Percentiles rank a stretch among this genome's conserved stretches.
Conservation (phyloP, 2,797 vertebrate species). For the Pipistrellus pygmaeus region DNA sequence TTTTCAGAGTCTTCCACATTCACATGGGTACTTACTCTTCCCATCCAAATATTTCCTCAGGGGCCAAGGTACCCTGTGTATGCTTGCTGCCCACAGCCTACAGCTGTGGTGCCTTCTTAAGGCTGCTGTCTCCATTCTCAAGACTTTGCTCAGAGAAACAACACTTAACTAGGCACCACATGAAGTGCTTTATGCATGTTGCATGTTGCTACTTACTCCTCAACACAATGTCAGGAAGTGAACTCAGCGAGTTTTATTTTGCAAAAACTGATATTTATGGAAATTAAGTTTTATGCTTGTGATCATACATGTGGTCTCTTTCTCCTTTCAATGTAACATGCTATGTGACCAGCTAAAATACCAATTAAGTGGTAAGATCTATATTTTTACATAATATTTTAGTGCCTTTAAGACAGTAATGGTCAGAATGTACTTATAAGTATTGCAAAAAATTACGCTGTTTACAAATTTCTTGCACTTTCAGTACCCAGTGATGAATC, state of each 20-base stretch:
- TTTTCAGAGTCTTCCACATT: neutral
- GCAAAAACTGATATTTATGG: neutral
- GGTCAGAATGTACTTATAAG: neutral
- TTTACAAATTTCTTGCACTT: constrained; percentile 38
- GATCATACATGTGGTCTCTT: neutral
- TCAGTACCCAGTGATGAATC: neutral
- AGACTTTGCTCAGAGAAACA: neutral
- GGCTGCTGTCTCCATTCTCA: neutral
- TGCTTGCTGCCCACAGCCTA: neutral
- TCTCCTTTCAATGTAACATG: neutral
- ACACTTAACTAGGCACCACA: neutral
- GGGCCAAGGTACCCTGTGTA: neutral
- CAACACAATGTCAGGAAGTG: neutral
- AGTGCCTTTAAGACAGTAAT: neutral
- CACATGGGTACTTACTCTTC: neutral
- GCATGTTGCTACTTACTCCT: neutral
- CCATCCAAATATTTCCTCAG: neutral
- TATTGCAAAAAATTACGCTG: neutral
- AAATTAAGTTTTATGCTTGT: neutral
- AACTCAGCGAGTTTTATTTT: neutral
- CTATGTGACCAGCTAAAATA: neutral
- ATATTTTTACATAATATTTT: neutral
- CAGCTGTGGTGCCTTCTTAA: neutral
- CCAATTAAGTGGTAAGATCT: neutral
- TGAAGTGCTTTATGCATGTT: neutral